phyloP scores from a whole-genome alignment of 2,888 invertebrate species.

The Ophion ellenae region DNA sequence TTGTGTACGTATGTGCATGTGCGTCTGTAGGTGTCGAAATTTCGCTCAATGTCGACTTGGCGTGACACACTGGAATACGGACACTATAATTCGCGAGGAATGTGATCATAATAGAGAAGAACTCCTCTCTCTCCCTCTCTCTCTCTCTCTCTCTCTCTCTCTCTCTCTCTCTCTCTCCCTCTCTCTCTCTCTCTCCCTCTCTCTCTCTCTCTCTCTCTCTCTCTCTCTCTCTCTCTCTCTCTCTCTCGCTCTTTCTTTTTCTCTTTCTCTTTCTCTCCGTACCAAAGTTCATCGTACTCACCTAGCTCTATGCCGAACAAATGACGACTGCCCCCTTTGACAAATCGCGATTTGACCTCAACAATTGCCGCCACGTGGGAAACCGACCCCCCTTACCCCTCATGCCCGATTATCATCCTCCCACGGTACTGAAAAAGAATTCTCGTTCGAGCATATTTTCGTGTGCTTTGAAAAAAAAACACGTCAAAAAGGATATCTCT shows the following conservation, averaged over 20 bases:
- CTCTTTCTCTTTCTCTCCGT: too few relatives aligned
- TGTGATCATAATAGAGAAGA: conserved; percentile 11
- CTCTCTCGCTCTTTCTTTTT: too few relatives aligned
- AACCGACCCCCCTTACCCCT: not conserved
- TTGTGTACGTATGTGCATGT: not conserved
- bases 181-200: too few relatives aligned
- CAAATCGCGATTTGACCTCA: conserved; percentile 22
- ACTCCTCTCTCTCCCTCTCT: not conserved
- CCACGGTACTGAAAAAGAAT: not conserved
- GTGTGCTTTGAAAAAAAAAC: not conserved
- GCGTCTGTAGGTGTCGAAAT: too few relatives aligned
- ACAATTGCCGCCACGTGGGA: conserved; percentile 1
- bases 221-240: too few relatives aligned
- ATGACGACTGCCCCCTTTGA: conserved; percentile 17
- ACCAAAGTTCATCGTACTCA: conserved; percentile 25
- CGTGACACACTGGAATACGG: not conserved
- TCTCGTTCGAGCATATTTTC: conserved; percentile 4
- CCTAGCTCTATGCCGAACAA: not conserved
- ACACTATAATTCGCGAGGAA: not conserved
- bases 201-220: too few relatives aligned
- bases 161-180: too few relatives aligned
- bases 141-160: too few relatives aligned
- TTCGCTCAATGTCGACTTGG: too few relatives aligned
- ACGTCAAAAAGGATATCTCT: not conserved
- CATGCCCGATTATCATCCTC: too few relatives aligned